Evolutionary conservation across 2,797 vertebrate species (phyloP), one percentile per base, ranked within the genome.

Genomic region (Serranus cabrilla): DNA sequence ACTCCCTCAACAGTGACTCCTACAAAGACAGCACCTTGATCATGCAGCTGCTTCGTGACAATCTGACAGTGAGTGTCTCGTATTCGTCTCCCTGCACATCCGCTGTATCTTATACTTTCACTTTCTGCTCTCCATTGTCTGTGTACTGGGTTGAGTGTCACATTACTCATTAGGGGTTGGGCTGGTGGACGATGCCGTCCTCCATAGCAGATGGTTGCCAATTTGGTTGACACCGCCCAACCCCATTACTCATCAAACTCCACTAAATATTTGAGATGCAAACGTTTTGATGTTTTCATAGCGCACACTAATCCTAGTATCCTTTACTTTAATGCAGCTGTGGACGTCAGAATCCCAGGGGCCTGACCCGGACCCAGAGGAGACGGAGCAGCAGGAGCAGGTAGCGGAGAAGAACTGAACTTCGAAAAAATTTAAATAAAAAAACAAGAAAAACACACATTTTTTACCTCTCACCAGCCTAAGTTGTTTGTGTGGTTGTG

Each of bases 11-110:
- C 76, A 95, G 94, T 89, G 98, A 99, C 71, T 97, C 97, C 55
- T 97, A 98, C 94, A 99, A 99, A 97, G 98, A 99, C 96, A 99
- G 97, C 95, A 98, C 96, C 61, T 95, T 99, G 97, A 99, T 99
- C 96, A 98, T 99, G 97, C 97, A 99, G 90, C 96, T 99, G 94
- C 97, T 99, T 92, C 96, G 97, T 92, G 97, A 99, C 96, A 99
- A 99, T 94, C 96, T 99, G 95, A 99, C 97, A 91, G 98, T 99
- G 87, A 97, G 98, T 96, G 91, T 23, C 20, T 39, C 1, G 0
- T 55, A 42, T 21, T 49, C 0, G 20, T 42, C 14, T 54, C 16
- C 5, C 49, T 39, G 17, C 46, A 17, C 0, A 5, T 59, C 17
- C 11, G 31, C 39, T 4, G 1, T 45, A 27, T 47, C 34, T 43